These are phyloP conservation scores for Beris chalybata DNA, from an alignment of 2,888 invertebrate genomes.

Conservation along the genomic window DNA sequence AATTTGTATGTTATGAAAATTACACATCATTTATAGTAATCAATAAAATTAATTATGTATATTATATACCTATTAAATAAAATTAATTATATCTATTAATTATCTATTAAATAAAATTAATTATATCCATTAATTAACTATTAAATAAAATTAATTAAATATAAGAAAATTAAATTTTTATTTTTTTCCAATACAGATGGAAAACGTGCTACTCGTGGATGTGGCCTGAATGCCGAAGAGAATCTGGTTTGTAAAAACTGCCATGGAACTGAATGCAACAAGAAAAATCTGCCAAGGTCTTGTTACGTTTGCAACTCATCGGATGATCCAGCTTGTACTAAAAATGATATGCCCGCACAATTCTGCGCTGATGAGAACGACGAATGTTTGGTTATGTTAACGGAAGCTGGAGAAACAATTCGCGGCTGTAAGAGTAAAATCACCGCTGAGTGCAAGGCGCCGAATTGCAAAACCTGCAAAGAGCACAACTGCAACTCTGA, in stretches of 20 bases:
- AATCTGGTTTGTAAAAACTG: constrained; percentile 8
- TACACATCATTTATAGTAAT: too few species aligned
- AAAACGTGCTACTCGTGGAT: constrained; percentile 5
- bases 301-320: constrained; percentile 42
- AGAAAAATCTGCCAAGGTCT: constrained; percentile 1
- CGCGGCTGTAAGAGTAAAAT: constrained; percentile 42
- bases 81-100: too few species aligned
- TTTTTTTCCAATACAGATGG: not conserved
- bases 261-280: not conserved
- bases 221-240: not conserved
- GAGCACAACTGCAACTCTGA: constrained; percentile 42
- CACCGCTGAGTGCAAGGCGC: constrained; percentile 35
- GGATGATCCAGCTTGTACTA: constrained; percentile 41
- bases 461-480: not conserved
- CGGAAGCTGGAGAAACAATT: constrained; percentile 39
- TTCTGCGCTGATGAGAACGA: constrained; percentile 41
- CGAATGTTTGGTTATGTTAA: constrained; percentile 42
- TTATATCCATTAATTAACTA: too few species aligned
- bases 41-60: too few species aligned
- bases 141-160: too few species aligned
- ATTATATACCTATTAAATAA: too few species aligned
- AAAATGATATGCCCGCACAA: constrained; percentile 12
- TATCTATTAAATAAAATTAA: too few species aligned
- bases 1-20: too few species aligned
- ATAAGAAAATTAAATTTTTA: too few species aligned